A percentile compares a stretch with the other conserved stretches of the same genome.
Conservation (phyloP, 2,113 vertebrate genomes). For the Bubo blakistoni region DNA sequence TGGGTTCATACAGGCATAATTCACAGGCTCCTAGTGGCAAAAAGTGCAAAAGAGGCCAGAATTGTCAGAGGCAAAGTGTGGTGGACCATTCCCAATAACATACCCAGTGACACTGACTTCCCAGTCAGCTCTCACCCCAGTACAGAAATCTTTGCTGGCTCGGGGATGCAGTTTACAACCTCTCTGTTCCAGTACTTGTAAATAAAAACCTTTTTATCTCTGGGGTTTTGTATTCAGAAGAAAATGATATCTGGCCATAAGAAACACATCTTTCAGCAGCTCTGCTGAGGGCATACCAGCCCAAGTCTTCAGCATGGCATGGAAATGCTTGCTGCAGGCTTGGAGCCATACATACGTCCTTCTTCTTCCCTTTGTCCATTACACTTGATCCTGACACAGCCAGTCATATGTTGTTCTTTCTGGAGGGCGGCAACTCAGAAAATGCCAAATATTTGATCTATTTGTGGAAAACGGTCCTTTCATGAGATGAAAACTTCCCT, state of each 20-base stretch:
- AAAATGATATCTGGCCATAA: background rate
- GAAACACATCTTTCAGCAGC: background rate
- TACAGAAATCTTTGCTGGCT: background rate
- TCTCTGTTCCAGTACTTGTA: background rate
- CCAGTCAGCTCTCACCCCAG: background rate
- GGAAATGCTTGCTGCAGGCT: background rate
- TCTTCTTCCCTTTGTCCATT: background rate
- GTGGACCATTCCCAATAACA: background rate
- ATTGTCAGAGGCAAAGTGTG: background rate
- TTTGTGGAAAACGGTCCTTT: background rate
- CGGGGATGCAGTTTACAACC: background rate
- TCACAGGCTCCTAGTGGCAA: background rate
- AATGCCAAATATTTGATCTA: background rate
- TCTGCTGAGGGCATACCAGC: background rate
- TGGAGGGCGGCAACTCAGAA: background rate
- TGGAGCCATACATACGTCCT: background rate
- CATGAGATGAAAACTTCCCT: background rate
- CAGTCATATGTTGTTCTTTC: background rate
- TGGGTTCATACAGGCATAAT: background rate
- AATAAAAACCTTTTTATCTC: conserved; percentile 2
- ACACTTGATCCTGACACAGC: background rate
- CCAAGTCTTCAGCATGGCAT: background rate
- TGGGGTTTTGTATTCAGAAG: background rate
- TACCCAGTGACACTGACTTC: background rate
- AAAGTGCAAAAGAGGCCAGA: background rate